Conservation (phyloP, 2,888 invertebrate species). For the Mechanitis messenoides region DNA sequence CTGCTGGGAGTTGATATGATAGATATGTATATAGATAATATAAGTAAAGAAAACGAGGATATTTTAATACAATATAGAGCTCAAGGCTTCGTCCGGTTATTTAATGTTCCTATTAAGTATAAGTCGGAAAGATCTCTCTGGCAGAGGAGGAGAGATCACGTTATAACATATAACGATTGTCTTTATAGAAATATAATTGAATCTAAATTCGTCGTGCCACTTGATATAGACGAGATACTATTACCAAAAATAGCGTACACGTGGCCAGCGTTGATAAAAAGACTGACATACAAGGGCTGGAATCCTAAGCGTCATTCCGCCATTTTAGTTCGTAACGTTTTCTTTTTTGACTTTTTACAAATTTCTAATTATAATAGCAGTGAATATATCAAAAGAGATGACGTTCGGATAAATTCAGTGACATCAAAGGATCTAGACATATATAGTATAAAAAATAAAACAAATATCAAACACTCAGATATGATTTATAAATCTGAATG, state of each 20-base stretch:
- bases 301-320: slow-evolving; percentile 74
- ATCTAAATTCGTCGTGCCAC: slow-evolving; percentile 80
- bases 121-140: slow-evolving; percentile 66
- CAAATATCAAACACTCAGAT: slow-evolving; percentile 34
- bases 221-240: slow-evolving; percentile 85
- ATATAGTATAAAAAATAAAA: slow-evolving; percentile 44
- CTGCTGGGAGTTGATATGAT: slow-evolving; percentile 81
- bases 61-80: slow-evolving; percentile 76
- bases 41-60: slow-evolving; percentile 72
- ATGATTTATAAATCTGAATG: slow-evolving; percentile 48
- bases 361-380: slow-evolving; percentile 41
- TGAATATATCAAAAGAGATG: slow-evolving; percentile 60
- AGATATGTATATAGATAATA: slow-evolving; percentile 79
- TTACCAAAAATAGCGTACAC: slow-evolving; percentile 78
- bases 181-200: slow-evolving; percentile 82
- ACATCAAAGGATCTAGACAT: slow-evolving; percentile 27
- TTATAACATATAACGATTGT: slow-evolving; percentile 87
- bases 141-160: slow-evolving; percentile 82
- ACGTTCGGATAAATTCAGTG: slow-evolving; percentile 53
- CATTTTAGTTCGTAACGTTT: slow-evolving; percentile 80
- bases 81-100: slow-evolving; percentile 65
- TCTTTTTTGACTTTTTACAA: slow-evolving; percentile 79
- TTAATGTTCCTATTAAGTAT: slow-evolving; percentile 73
- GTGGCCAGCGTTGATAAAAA: slow-evolving; percentile 76
- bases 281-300: slow-evolving; percentile 61